Evolutionary conservation across 2,113 vertebrate genomes (phyloP), one percentile per base, ranked within the genome.

Genomic region (Psophia crepitans): DNA sequence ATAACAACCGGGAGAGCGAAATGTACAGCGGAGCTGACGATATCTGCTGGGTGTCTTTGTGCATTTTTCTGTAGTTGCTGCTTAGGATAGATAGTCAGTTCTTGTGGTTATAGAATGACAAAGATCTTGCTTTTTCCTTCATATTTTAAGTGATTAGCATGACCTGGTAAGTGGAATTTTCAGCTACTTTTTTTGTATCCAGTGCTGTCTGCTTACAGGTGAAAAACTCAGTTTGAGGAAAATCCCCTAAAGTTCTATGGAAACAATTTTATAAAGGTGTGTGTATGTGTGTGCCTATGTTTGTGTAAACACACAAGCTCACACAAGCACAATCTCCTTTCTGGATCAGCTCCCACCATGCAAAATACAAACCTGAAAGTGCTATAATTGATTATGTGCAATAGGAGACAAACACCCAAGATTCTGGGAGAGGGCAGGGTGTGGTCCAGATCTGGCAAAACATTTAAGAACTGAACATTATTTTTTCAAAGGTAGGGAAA

Each of bases 231-330:
- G 12, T 87, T 89, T 91, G 37, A 89, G 78, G 74, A 93, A 96
- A 94, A 91, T 73, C 84, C 95, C 91, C 61, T 94, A 0, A 71
- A 95, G 94, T 93, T 82, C 46, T 94, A 0, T 51, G 60, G 90
- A 93, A 74, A 76, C 53, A 73, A 18, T 91, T 91, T 58, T 95
- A 7, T 69, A 43, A 87, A 91, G 91, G 56, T 21, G 63, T 35
- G 54, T 88, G 35, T 89, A 20, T 61, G 70, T 41, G 39, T 66
- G 49, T 46, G 41, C 60, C 58, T 80, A 9, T 95, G 96, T 97
- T 95, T 95, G 96, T 97, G 96, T 96, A 96, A 96, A 97, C 93
- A 94, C 92, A 43, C 95, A 96, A 80, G 96, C 96, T 96, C 90
- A 12, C 95, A 96, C 96, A 97, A 84, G 95, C 87, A 93, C 94